Evolutionary conservation across 2,888 invertebrate genomes (phyloP).

Genomic region (Scaptomyza parva): DNA sequence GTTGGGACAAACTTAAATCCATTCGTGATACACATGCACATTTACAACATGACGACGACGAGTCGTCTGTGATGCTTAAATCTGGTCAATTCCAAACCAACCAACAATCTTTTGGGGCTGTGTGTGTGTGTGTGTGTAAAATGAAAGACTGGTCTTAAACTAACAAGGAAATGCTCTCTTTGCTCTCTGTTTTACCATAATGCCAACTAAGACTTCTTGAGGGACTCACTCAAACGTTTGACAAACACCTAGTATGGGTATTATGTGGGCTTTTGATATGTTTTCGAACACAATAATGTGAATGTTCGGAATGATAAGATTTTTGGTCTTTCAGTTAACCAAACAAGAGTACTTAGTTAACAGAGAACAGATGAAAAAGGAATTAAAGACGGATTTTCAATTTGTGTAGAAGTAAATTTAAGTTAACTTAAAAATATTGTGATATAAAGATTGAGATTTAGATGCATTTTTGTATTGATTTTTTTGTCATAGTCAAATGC

Average conservation of each 20-base stretch:
- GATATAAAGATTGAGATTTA: neutral
- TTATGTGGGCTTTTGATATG: neutral
- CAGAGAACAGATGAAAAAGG: neutral
- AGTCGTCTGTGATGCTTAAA: conserved; percentile 6
- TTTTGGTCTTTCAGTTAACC: too few relatives aligned
- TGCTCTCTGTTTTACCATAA: neutral
- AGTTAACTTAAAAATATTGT: neutral
- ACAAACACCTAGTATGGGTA: neutral
- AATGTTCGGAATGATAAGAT: neutral
- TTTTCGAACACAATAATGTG: neutral
- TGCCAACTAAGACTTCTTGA: neutral
- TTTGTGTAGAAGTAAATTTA: neutral
- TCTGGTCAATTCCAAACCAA: neutral
- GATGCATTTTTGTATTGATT: neutral
- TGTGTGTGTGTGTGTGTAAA: too few relatives aligned
- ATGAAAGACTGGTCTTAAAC: neutral
- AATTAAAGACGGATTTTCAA: too few relatives aligned
- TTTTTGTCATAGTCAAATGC: neutral
- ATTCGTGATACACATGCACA: neutral
- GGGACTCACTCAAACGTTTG: neutral
- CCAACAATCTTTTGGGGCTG: neutral
- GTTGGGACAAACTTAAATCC: conserved; percentile 39
- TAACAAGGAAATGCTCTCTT: neutral
- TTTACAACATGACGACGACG: neutral
- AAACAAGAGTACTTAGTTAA: neutral